Evolutionary conservation across 2,113 vertebrate species (phyloP), one percentile per base, ranked within the genome.

Genomic region (Isichthys henryi): DNA sequence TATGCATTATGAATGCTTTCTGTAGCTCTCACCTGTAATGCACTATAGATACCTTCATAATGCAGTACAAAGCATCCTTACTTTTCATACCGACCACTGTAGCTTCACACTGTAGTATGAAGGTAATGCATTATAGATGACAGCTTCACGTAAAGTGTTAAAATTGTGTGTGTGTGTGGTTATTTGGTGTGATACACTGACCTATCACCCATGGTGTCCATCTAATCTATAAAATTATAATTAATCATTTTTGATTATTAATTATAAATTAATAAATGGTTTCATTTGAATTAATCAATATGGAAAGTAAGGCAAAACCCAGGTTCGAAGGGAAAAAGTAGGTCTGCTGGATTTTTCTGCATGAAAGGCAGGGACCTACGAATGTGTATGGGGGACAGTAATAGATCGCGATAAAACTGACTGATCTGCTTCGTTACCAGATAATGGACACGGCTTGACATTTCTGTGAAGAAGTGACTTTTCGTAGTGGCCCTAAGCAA

Each of bases 391-490:
- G 13, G 58, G 11, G 50, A 87, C 93, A 88, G 82, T 86, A 90
- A 50, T 50, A 90, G 58, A 88, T 66, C 77, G 84, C 82, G 19
- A 84, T 56, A 83, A 39, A 82, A 17, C 39, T 91, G 87, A 92
- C 90, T 90, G 91, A 77, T 88, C 39, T 62, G 46, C 45, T 62
- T 19, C 48, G 62, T 89, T 91, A 52, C 74, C 27, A 83, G 88
- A 66, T 92, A 93, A 94, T 89, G 94, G 91, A 92, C 82, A 91
- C 82, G 39, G 90, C 89, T 45, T 89, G 74, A 88, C 52, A 62
- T 92, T 93, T 93, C 90, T 91, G 90, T 90, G 91, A 89, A 89
- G 82, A 89, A 84, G 74, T 88, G 90, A 88, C 0, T 83, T 86
- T 91, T 91, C 83, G 43, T 89, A 89, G 27, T 87, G 62, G 89